phyloP scores from a whole-genome alignment of 2,888 invertebrate species.

The Itoplectis maculator region DNA sequence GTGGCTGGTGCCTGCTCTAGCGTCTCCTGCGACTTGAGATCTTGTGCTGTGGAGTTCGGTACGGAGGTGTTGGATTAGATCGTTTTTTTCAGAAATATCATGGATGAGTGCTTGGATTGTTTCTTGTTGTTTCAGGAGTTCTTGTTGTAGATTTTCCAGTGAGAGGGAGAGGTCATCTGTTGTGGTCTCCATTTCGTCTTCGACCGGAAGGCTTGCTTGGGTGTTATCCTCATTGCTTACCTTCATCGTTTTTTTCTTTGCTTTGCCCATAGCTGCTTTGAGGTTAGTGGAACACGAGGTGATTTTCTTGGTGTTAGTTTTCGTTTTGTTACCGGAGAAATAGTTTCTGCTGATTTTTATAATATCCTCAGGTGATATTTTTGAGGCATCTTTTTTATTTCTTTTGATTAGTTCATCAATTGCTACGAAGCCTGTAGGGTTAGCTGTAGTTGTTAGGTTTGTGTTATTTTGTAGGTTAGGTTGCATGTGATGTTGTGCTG shows the following conservation, averaged over 20 bases:
- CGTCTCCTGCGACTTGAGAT: not conserved
- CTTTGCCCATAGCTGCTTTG: not conserved
- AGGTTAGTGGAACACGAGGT: not conserved
- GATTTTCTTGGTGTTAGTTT: not conserved
- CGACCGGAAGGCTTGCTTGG: not conserved
- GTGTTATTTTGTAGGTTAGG: not conserved
- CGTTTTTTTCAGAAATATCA: not conserved
- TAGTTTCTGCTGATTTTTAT: not conserved
- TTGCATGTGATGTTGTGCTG: not conserved
- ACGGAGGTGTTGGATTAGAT: not conserved
- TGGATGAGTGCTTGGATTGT: not conserved
- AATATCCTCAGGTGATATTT: conserved; percentile 4
- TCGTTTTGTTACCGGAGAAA: not conserved
- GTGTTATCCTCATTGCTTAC: not conserved
- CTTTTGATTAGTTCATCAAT: not conserved
- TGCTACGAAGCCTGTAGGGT: not conserved
- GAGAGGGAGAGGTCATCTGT: not conserved
- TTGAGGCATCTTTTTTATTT: conserved; percentile 7
- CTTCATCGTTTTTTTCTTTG: not conserved
- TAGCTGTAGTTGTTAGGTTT: not conserved
- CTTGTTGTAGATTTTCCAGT: not conserved
- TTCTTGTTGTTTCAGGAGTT: not conserved
- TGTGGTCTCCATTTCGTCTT: not conserved
- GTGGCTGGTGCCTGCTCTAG: not conserved
- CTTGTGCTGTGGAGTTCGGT: not conserved